A percentile compares a stretch with the other conserved stretches of the same genome.
These are phyloP conservation scores for Cotesia typhae DNA, from an alignment of 1,140 invertebrate genomes.

Conservation along the genomic window DNA sequence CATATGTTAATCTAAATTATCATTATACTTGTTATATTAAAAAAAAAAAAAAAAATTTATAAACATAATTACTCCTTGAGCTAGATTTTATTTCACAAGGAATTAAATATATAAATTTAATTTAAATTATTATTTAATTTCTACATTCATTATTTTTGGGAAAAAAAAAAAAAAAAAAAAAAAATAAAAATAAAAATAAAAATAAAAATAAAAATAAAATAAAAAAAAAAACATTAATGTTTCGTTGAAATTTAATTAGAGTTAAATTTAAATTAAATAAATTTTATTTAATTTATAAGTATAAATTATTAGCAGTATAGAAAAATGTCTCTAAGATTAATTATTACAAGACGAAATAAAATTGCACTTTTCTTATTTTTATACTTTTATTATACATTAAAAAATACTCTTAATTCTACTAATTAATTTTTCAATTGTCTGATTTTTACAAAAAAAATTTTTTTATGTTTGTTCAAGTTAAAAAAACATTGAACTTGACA, in stretches of 20 bases:
- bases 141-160: neutral
- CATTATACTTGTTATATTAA: neutral
- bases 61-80: slow-evolving; percentile 8
- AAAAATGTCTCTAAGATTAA: too few relatives aligned
- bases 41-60: slow-evolving; percentile 6
- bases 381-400: neutral
- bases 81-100: slow-evolving; percentile 14
- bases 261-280: too few relatives aligned
- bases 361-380: neutral
- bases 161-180: too few relatives aligned
- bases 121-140: slow-evolving; percentile 25
- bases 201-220: too few relatives aligned
- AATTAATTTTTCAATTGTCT: too few relatives aligned
- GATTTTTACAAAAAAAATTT: neutral
- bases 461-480: neutral
- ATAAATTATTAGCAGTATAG: too few relatives aligned
- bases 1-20: slow-evolving; percentile 11
- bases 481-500: slow-evolving; percentile 11
- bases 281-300: too few relatives aligned
- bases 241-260: too few relatives aligned
- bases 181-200: too few relatives aligned
- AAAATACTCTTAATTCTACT: slow-evolving; percentile 11
- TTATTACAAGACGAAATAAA: too few relatives aligned
- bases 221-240: too few relatives aligned
- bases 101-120: slow-evolving; percentile 1